These are phyloP conservation scores for Elegia similella DNA, from an alignment of 2,888 invertebrate genomes.

Conservation along the genomic window DNA sequence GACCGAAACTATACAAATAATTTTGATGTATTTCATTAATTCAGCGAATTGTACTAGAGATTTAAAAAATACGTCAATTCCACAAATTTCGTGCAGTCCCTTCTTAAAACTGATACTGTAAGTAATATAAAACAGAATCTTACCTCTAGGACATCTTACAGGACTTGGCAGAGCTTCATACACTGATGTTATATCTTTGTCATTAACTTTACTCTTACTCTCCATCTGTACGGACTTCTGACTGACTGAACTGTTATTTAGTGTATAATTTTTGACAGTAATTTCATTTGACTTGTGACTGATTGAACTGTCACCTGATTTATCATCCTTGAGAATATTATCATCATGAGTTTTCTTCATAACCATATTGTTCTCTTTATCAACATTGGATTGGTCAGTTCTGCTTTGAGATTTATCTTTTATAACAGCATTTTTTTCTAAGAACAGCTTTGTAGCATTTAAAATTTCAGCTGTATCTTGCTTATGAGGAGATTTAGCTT, in stretches of 20 bases:
- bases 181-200: background rate
- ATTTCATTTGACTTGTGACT: too few species aligned
- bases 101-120: too few species aligned
- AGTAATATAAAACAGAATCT: background rate
- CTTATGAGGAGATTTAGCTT: constrained; percentile 19
- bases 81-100: too few species aligned
- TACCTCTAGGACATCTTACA: background rate
- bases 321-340: too few species aligned
- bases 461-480: constrained; percentile 24
- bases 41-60: too few species aligned
- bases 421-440: constrained; percentile 26
- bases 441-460: constrained; percentile 29
- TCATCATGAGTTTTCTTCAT: too few species aligned
- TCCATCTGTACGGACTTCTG: background rate
- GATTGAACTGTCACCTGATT: too few species aligned
- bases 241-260: background rate
- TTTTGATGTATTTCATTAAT: too few species aligned
- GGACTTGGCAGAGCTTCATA: background rate
- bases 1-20: too few species aligned
- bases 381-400: background rate
- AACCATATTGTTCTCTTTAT: too few species aligned
- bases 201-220: background rate
- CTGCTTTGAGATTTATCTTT: constrained; percentile 11
- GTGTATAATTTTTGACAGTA: too few species aligned
- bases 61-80: too few species aligned